phyloP scores from a whole-genome alignment of 2,113 vertebrate species.

The Malurus alboscapulatus region DNA sequence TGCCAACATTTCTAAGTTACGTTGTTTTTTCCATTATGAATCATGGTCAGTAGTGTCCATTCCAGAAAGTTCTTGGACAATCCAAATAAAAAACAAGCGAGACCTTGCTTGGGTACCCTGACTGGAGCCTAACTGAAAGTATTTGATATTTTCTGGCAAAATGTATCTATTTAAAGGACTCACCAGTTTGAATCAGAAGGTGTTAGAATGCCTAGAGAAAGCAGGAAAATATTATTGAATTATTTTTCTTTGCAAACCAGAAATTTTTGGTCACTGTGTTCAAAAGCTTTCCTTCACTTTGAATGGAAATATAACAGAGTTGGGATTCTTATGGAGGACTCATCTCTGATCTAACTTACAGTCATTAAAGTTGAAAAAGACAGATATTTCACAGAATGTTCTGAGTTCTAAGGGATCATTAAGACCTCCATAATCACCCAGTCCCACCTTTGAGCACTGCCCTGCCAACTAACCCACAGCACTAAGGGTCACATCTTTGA shows the following conservation, averaged over 20 bases:
- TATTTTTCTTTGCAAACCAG: not conserved
- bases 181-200: not conserved
- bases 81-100: not conserved
- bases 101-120: not conserved
- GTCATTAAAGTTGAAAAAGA: not conserved
- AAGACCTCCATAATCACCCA: not conserved
- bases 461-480: not conserved
- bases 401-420: not conserved
- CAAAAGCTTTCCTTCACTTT: not conserved
- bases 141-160: not conserved
- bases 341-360: not conserved
- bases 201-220: not conserved
- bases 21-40: not conserved
- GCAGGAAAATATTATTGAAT: not conserved
- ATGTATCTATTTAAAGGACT: not conserved
- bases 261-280: not conserved
- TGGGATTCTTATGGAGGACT: not conserved
- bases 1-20: not conserved
- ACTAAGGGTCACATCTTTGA: not conserved
- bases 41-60: not conserved
- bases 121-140: not conserved
- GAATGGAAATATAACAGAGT: not conserved
- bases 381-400: not conserved
- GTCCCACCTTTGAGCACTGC: not conserved
- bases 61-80: not conserved